A percentile compares a stretch with the other conserved stretches of the same genome.
Conservation (phyloP, 2,113 vertebrate genomes). For the Microtus montanus region DNA sequence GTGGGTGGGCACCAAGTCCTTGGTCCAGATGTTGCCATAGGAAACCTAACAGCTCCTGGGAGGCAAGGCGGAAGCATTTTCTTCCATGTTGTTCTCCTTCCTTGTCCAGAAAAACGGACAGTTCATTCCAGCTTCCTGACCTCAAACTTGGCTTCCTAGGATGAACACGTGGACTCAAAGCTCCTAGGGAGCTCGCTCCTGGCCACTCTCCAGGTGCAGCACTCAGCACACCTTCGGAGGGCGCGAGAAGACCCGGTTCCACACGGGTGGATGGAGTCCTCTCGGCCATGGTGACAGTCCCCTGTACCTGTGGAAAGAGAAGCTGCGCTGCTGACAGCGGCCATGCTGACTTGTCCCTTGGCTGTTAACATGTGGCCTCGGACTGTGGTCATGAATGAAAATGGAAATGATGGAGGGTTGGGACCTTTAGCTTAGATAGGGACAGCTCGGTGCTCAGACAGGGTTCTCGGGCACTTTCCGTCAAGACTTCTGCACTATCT, state of each 20-base stretch:
- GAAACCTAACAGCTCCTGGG: conserved; percentile 41
- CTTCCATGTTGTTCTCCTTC: neutral
- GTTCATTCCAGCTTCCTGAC: conserved; percentile 26
- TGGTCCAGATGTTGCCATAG: neutral
- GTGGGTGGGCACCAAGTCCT: neutral
- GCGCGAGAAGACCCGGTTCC: neutral
- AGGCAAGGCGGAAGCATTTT: neutral
- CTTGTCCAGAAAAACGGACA: neutral
- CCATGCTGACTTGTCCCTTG: conserved; percentile 33
- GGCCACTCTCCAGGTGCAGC: neutral
- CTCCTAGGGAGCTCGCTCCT: neutral
- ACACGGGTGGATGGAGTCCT: neutral
- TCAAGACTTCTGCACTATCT: neutral
- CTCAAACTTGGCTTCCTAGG: conserved; percentile 24
- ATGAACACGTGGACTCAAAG: neutral
- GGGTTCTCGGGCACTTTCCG: neutral
- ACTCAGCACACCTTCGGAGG: neutral
- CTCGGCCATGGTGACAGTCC: neutral
- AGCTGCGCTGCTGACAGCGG: neutral
- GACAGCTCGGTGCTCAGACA: neutral
- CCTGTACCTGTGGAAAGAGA: neutral
- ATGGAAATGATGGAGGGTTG: neutral
- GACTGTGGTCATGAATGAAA: neutral
- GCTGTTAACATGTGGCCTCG: conserved; percentile 20
- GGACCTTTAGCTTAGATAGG: neutral